Percentiles rank a stretch among this genome's conserved stretches.
phyloP scores from a whole-genome alignment of 2,888 invertebrate species.

The Ligdia adustata region DNA sequence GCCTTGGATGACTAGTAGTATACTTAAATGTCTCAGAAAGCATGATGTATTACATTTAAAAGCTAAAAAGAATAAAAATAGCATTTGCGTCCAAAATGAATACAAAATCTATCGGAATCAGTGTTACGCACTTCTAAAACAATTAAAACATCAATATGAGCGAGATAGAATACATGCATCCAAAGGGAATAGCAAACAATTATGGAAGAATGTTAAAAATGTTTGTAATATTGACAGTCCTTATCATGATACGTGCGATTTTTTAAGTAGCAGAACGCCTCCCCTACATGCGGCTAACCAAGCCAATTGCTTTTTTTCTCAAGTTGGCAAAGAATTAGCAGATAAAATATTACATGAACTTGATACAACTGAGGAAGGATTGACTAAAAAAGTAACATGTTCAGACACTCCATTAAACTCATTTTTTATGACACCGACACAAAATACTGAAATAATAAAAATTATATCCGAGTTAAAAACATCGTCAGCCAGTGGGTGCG shows the following conservation, averaged over 20 bases:
- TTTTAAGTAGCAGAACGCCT: neutral
- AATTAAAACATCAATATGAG: neutral
- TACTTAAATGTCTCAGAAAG: neutral
- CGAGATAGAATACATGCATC: neutral
- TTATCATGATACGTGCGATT: neutral
- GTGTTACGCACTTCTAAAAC: neutral
- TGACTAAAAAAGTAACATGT: neutral
- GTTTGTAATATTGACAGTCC: neutral
- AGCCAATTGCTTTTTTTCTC: neutral
- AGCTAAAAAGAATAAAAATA: neutral
- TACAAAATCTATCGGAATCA: neutral
- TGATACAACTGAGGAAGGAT: neutral
- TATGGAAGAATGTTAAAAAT: neutral
- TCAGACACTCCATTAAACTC: neutral
- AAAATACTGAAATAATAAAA: too few relatives aligned
- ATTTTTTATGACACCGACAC: neutral
- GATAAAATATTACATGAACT: neutral
- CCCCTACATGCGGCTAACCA: neutral
- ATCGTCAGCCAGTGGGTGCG: too few relatives aligned
- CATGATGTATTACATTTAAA: neutral
- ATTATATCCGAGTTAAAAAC: too few relatives aligned
- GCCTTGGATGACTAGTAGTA: neutral
- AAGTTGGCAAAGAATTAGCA: neutral
- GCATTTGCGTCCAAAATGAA: neutral
- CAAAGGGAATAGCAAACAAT: neutral